Evolutionary conservation across 2,888 invertebrate genomes (phyloP), one percentile per base, ranked within the genome.

Genomic region (Polydrusus pterygomalis): DNA sequence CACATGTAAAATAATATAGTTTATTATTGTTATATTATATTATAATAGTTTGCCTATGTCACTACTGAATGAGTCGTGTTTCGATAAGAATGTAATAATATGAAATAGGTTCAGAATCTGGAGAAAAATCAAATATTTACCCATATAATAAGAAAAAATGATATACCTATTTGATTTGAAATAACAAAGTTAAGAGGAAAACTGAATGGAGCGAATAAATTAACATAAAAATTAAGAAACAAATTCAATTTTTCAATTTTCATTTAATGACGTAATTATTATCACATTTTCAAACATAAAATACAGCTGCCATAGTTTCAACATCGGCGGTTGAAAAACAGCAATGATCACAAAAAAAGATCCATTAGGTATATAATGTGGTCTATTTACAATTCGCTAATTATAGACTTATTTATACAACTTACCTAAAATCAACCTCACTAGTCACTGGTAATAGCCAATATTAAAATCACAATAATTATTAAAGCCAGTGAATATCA

Each of bases 271-370:
- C 65, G 62, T 58, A 75, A 67, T 73, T 74, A 72, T 75, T 79
- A 83, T 83, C 83, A 83, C 83, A 83, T 81, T 54, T 67, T 40
- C 38, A 9, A 79, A 80, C 80, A 82, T 81, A 74, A 80, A 81
- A 82, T 77, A 79, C 78, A 80, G 79, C 80, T 79, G 81, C 79
- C 79, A 74, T 77, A 76, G 77, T 51, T 67, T n/a, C 67, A 40
- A 67, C 67, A 13, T 11, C 45, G n/a, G 5, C 45, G 38, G 76
- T 63, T 76, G 77, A 75, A 70, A 62, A 74, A 75, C 70, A 79
- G 78, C 68, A 76, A 79, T 77, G 70, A 79, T 77, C 75, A 74
- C 69, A 72, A 56, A 71, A 47, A 63, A 47, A 72, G 34, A 34
- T 75, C 62, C 34, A 58, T 56, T 73, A n/a, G n/a, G n/a, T n/a